These are phyloP conservation scores for Dicerorhinus sumatrensis DNA, from an alignment of 2,113 vertebrate species.

Conservation along the genomic window DNA sequence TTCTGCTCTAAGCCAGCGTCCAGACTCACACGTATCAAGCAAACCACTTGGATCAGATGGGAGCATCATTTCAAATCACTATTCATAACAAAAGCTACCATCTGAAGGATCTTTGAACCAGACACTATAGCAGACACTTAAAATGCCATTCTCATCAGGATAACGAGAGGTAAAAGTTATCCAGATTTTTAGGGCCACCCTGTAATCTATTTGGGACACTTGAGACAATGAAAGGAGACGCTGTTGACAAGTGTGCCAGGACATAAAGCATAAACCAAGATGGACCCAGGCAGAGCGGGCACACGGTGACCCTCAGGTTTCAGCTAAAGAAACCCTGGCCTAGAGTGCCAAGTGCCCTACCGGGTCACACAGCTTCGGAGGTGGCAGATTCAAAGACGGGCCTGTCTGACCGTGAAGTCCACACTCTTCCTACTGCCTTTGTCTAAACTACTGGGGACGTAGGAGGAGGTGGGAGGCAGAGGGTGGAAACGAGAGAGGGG, in stretches of 20 bases:
- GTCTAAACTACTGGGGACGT: neutral
- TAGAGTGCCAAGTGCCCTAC: neutral
- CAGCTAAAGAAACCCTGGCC: neutral
- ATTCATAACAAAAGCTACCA: neutral
- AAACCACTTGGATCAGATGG: neutral
- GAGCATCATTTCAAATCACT: neutral
- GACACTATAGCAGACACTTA: neutral
- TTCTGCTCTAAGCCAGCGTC: neutral
- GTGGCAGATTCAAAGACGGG: neutral
- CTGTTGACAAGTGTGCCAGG: neutral
- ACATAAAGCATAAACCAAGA: neutral
- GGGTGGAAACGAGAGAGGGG: fast-evolving
- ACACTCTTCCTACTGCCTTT: neutral
- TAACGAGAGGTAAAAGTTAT: neutral
- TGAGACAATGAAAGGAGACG: neutral
- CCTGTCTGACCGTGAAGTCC: neutral
- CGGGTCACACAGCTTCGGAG: neutral
- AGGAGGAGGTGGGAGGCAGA: neutral
- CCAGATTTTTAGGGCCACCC: neutral
- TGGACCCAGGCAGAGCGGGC: neutral
- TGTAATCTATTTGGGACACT: neutral
- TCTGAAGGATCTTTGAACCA: neutral
- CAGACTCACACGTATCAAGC: neutral
- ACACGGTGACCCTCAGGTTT: neutral
- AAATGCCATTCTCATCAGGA: neutral